phyloP scores from a whole-genome alignment of 2,797 vertebrate species.

The Xenopus petersii region DNA sequence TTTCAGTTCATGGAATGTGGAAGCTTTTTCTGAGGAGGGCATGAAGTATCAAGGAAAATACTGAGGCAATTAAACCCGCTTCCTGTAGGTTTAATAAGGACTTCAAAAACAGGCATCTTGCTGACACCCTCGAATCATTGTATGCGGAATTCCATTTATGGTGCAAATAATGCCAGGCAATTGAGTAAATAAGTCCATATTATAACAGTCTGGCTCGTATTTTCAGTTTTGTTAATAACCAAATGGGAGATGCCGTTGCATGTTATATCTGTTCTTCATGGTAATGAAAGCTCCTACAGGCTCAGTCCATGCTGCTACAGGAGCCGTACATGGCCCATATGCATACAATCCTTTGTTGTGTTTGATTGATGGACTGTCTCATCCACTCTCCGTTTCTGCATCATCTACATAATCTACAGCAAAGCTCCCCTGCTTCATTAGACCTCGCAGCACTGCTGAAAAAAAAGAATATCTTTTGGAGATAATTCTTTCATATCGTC shows the following conservation, averaged over 20 bases:
- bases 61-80: too few relatives aligned
- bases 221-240: slow-evolving; percentile 52
- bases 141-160: too few relatives aligned
- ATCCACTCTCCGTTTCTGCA: slow-evolving; percentile 32
- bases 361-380: slow-evolving; percentile 50
- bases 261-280: slow-evolving; percentile 55
- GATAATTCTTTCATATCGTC: slow-evolving; percentile 34
- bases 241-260: slow-evolving; percentile 47
- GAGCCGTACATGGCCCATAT: slow-evolving; percentile 32
- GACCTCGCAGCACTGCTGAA: slow-evolving; percentile 33
- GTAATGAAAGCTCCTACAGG: slow-evolving; percentile 50
- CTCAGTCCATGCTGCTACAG: slow-evolving; percentile 36
- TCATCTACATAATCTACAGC: slow-evolving; percentile 48
- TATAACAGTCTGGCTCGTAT: slow-evolving; percentile 43
- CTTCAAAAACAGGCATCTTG: background rate
- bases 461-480: slow-evolving; percentile 21
- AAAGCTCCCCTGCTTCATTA: slow-evolving; percentile 46
- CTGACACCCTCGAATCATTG: background rate
- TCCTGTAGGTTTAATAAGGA: background rate
- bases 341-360: slow-evolving; percentile 51
- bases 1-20: too few relatives aligned
- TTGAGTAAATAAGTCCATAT: slow-evolving; percentile 7
- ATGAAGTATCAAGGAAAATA: too few relatives aligned
- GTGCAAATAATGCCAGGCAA: slow-evolving; percentile 33
- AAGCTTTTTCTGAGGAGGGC: too few relatives aligned